These are phyloP conservation scores for Xerus rutilus DNA, from an alignment of 2,797 vertebrate species.

Conservation along the genomic window DNA sequence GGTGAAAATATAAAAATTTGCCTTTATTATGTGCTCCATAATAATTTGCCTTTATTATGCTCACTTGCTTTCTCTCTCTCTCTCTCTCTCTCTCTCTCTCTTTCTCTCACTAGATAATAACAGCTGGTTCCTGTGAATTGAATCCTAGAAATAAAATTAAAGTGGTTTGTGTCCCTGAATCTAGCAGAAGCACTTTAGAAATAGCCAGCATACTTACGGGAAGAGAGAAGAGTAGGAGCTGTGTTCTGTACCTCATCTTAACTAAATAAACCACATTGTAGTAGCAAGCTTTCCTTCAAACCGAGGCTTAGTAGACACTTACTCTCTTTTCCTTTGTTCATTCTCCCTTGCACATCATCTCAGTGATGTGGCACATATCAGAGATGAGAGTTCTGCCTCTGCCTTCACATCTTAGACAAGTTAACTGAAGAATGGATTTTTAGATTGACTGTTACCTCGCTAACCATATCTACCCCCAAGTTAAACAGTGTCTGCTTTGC, in stretches of 20 bases:
- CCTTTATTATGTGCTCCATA: neutral
- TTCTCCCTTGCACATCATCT: neutral
- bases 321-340: neutral
- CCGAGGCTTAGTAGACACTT: neutral
- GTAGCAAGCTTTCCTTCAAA: neutral
- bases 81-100: neutral
- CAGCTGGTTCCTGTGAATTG: neutral
- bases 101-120: neutral
- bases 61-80: neutral
- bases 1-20: neutral
- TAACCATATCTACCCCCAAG: neutral
- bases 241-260: neutral
- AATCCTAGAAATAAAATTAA: slow-evolving; percentile 20
- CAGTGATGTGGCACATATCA: neutral
- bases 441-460: neutral
- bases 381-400: neutral
- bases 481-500: neutral
- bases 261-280: neutral
- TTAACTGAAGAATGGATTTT: slow-evolving; percentile 16
- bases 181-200: neutral
- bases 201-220: neutral
- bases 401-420: neutral
- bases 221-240: neutral
- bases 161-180: neutral
- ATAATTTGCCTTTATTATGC: neutral